Evolutionary conservation across 2,113 vertebrate species (phyloP).

Genomic region (Guaruba guarouba): DNA sequence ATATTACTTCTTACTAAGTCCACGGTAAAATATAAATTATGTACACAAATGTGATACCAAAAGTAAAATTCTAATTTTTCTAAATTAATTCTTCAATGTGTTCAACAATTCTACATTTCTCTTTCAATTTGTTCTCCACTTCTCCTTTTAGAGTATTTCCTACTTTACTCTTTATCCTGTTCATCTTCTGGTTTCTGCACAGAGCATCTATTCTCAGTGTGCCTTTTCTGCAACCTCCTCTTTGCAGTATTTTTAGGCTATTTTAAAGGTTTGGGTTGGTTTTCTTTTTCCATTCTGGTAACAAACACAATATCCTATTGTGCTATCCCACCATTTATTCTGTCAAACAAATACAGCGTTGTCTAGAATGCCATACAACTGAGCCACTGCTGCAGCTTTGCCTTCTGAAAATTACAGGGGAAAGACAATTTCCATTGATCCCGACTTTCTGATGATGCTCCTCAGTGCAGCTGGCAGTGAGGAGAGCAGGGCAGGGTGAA

Average conservation of each 20-base stretch:
- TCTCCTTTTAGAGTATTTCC: background rate
- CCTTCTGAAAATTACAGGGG: background rate
- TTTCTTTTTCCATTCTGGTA: background rate
- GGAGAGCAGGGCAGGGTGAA: background rate
- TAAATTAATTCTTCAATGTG: background rate
- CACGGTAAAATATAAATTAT: background rate
- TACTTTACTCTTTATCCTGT: background rate
- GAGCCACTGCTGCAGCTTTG: background rate
- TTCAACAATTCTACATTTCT: background rate
- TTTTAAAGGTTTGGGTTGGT: background rate
- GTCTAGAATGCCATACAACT: background rate
- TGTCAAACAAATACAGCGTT: background rate
- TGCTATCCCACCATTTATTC: background rate
- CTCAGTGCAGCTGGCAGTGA: background rate
- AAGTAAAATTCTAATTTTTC: background rate
- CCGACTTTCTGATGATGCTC: background rate
- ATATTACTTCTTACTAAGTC: background rate
- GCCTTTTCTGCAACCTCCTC: background rate
- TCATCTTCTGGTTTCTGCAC: background rate
- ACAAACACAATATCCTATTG: background rate
- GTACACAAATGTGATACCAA: background rate
- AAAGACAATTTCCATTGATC: background rate
- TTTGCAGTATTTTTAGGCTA: background rate
- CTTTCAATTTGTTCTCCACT: background rate
- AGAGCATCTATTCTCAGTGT: background rate